Evolutionary conservation across 2,888 invertebrate species (phyloP).

Genomic region (Hirtodrosophila cameraria): DNA sequence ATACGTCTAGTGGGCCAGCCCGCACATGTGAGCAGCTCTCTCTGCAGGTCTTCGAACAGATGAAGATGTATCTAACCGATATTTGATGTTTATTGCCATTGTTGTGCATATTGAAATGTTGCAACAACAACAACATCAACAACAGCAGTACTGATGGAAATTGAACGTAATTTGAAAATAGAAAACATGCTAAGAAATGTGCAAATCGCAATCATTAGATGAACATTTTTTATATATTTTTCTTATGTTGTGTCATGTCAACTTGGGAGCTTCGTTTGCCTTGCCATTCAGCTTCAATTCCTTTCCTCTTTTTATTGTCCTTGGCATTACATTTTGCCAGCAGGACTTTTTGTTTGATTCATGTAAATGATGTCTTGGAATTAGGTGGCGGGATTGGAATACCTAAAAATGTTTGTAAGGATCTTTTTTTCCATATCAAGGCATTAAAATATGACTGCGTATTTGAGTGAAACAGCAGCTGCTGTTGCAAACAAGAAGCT

Average conservation of each 20-base stretch:
- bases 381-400: no score
- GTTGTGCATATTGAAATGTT: constrained; percentile 66
- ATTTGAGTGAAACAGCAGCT: background rate
- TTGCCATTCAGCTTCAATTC: constrained; percentile 21
- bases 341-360: constrained; percentile 2
- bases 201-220: constrained; percentile 59
- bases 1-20: constrained; percentile 66
- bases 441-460: background rate
- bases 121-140: constrained; percentile 26
- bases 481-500: no score
- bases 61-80: constrained; percentile 80
- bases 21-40: constrained; percentile 4
- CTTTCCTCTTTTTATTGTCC: constrained; percentile 9
- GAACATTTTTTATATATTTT: constrained; percentile 34
- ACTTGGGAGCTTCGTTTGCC: constrained; percentile 24
- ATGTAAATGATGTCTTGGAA: background rate
- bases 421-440: no score
- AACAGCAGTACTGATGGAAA: background rate
- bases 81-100: constrained; percentile 77
- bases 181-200: constrained; percentile 31
- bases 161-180: constrained; percentile 34
- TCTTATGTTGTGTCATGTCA: constrained; percentile 10
- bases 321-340: constrained; percentile 21
- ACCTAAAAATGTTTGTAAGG: background rate
- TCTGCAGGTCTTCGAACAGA: constrained; percentile 46